Evolutionary conservation across 2,888 invertebrate species (phyloP), one percentile per base, ranked within the genome.

Genomic region (Antheraea yamamai): DNA sequence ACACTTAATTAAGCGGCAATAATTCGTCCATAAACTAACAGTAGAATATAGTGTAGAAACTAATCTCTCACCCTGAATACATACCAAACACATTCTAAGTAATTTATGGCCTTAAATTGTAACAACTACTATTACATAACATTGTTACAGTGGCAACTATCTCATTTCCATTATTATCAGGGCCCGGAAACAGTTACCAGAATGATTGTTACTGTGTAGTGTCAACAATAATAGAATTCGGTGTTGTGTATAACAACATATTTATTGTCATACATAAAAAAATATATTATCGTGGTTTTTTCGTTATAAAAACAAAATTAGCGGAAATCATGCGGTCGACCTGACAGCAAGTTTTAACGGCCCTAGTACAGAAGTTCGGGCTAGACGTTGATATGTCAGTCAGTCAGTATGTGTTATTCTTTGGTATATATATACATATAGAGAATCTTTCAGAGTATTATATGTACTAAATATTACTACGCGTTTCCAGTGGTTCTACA

Each of bases 161-260:
- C 64, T 64, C 23, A 64, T 64, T 64, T 64, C 26, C 64, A 64
- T 64, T 26, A 64, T 64, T 64, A 64, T 64, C 64, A 64, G 4
- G 26, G 64, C 14, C 64, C 26, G 26, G 64, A 64, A 26, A 16
- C 26, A 14, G 26, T 64, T 23, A 26, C 64, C 64, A 26, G 26
- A 10, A 26, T 64, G 6, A 64, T 64, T 26, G 14, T 64, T 64
- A 64, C 64, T 14, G 26, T 64, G 16, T 64, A 26, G 23, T 26
- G 14, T 12, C 26, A 26, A 14, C 12, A 26, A 64, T 16, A 64
- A 64, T 64, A 26, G 26, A 64, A 64, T 26, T 58, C 4, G 20
- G n/a, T 58, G 58, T 58, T 64, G 26, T 64, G 26, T 26, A 64
- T 26, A 26, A 64, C 64, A 64, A 26, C 26, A 26, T 10, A 12